Percentiles rank a stretch among this genome's conserved stretches.
These are phyloP conservation scores for Boloria euphrosyne DNA, from an alignment of 2,888 invertebrate genomes.

Conservation along the genomic window DNA sequence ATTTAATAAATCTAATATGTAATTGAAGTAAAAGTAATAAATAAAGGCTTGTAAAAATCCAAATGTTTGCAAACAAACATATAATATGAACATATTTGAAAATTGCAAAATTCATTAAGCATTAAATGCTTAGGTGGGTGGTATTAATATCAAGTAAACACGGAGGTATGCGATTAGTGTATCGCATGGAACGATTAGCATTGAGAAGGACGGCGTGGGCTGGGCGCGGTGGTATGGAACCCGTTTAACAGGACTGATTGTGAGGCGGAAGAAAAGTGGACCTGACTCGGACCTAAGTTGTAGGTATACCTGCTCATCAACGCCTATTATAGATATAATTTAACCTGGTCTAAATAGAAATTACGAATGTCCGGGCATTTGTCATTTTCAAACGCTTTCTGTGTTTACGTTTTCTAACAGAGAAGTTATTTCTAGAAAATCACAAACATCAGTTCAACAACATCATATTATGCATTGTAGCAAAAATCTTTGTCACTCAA, in stretches of 20 bases:
- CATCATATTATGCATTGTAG: too few species aligned
- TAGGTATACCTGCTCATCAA: slow-evolving; percentile 30
- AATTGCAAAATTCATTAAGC: slow-evolving; percentile 16
- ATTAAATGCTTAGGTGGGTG: slow-evolving; percentile 18
- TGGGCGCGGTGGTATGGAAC: slow-evolving; percentile 53
- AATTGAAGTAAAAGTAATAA: too few species aligned
- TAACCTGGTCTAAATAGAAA: slow-evolving; percentile 23
- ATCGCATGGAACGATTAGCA: slow-evolving; percentile 56
- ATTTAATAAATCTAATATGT: too few species aligned
- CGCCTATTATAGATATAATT: slow-evolving; percentile 22
- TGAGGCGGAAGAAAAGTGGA: slow-evolving; percentile 39
- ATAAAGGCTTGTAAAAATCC: too few species aligned
- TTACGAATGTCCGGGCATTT: slow-evolving; percentile 1
- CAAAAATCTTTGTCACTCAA: too few species aligned
- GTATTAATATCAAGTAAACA: slow-evolving; percentile 25
- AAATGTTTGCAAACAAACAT: too few species aligned
- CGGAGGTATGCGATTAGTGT: slow-evolving; percentile 28
- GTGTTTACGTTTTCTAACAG: too few species aligned
- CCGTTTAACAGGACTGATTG: slow-evolving; percentile 37
- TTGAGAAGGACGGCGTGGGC: slow-evolving; percentile 72
- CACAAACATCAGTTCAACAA: too few species aligned
- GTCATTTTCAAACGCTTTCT: background rate
- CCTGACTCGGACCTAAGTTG: slow-evolving; percentile 24
- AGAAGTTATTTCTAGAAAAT: background rate
- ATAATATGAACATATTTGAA: background rate